Base-by-base conservation (phyloP, 2,797 vertebrate species). In the Rhinoraja longicauda region DNA sequence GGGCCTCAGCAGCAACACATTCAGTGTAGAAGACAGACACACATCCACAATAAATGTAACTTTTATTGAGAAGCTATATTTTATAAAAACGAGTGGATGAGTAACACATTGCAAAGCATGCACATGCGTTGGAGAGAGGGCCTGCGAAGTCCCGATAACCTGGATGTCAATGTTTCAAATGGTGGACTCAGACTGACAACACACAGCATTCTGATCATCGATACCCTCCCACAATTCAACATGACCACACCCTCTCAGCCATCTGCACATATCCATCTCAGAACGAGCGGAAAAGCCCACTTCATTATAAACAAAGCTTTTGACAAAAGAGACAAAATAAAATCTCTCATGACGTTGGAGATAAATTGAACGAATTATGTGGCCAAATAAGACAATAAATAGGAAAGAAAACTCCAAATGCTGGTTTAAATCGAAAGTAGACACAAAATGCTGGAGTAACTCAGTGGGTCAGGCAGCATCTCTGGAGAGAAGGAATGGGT, bases 91-190 rank as follows among this genome's bases (percentile, higher is more conserved):
- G 62, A 92, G 36, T 53, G 36, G 0, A 53, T n/a, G 70, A 73
- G 70, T 57, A 91, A 53, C 72, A 92, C 70, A 53, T 75, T 92
- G 72, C 70, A 15, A 32, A 70, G 57, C 90, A 92, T 92, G 90
- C 90, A 92, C 36, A 13, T 73, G 67, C 67, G 72, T 73, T 12
- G 17, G 73, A 92, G 67, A 72, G 26, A 53, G 29, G 70, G 75
- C 73, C 21, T 90, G 86, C 3, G 6, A 73, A 29, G 36, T 92
- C 67, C 29, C 12, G 21, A 29, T 90, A 72, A 91, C 3, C 39
- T 15, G 24, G 67, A 10, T 72, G 21, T 6, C 0, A 73, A 53
- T 45, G 29, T 26, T 75, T 73, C 39, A 75, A 45, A 12, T 29
- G 45, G 45, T 17, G 21, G 32, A 53, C 45, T 72, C 64, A 72